phyloP scores from a whole-genome alignment of 2,888 invertebrate genomes.

The Bombyx huttoni region DNA sequence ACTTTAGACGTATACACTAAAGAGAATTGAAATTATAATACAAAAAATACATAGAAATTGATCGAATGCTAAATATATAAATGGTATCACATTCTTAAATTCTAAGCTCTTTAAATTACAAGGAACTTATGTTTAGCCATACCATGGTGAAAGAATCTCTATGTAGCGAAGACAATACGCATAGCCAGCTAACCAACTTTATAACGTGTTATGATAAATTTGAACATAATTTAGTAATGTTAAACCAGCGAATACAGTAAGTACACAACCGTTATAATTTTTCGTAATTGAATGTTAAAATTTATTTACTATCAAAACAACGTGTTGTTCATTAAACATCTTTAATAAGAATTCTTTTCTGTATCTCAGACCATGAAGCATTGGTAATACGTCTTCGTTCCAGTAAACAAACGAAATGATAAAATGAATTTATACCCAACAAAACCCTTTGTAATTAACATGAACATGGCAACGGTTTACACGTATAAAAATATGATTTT shows the following conservation, averaged over 20 bases:
- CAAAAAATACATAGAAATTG: constrained; percentile 42
- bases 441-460: constrained; percentile 44
- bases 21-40: constrained; percentile 32
- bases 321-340: no score
- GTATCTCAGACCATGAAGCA: neutral
- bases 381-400: constrained; percentile 7
- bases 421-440: constrained; percentile 1
- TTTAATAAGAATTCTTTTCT: no score
- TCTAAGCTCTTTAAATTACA: constrained; percentile 53
- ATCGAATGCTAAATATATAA: constrained; percentile 53
- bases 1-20: constrained; percentile 42
- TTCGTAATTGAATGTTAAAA: constrained; percentile 1
- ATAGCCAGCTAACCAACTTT: constrained; percentile 30
- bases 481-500: constrained; percentile 67
- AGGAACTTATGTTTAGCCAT: constrained; percentile 66
- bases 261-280: constrained; percentile 64
- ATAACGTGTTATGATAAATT: constrained; percentile 11
- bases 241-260: constrained; percentile 30
- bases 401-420: constrained; percentile 3
- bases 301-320: constrained; percentile 1
- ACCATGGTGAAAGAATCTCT: constrained; percentile 46
- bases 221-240: neutral
- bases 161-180: constrained; percentile 30
- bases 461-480: constrained; percentile 70
- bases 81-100: constrained; percentile 70